phyloP scores from a whole-genome alignment of 2,113 vertebrate genomes.

The Trogon melanurus region DNA sequence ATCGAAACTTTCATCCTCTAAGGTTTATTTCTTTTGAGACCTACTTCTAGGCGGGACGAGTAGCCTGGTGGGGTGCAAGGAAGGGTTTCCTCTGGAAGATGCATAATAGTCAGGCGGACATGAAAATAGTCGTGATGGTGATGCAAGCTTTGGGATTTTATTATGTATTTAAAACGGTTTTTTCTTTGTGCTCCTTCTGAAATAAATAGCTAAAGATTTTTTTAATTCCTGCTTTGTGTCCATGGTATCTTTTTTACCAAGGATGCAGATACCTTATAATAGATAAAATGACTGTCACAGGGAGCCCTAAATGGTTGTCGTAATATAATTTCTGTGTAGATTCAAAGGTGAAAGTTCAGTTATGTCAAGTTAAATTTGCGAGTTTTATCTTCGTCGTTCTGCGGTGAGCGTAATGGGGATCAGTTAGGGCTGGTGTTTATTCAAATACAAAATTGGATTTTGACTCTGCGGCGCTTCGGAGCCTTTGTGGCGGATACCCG shows the following conservation, averaged over 20 bases:
- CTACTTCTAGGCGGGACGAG: background rate
- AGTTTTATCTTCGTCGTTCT: background rate
- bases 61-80: background rate
- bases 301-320: background rate
- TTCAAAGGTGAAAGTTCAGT: background rate
- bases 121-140: background rate
- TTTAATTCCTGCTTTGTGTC: background rate
- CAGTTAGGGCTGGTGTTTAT: background rate
- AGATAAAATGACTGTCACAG: background rate
- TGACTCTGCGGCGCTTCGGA: background rate
- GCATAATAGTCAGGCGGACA: background rate
- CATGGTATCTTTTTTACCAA: background rate
- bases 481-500: accelerated
- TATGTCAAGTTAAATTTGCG: background rate
- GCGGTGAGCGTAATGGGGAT: background rate
- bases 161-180: background rate
- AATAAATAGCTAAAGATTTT: no score
- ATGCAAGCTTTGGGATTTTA: background rate
- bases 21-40: background rate
- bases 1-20: background rate
- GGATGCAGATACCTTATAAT: background rate
- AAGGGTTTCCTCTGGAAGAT: background rate
- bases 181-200: background rate
- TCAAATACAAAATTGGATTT: accelerated
- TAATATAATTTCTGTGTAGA: constrained; percentile 1